Conservation (phyloP, 2,888 invertebrate genomes). For the Galerucella pusilla region DNA sequence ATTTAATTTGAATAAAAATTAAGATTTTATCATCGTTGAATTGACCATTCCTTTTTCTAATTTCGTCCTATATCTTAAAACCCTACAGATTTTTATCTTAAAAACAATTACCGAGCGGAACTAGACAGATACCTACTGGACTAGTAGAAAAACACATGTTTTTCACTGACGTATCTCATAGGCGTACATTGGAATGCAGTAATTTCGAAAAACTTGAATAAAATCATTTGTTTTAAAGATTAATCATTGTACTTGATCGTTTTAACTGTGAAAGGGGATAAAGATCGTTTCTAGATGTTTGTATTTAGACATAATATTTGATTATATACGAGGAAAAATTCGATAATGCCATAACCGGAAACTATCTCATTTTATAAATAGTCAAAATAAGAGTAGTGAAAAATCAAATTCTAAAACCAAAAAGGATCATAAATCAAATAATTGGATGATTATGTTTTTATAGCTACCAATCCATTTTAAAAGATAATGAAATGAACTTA, state of each 20-base stretch:
- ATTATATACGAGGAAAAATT: too few relatives aligned
- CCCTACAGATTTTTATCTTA: slow-evolving; percentile 8
- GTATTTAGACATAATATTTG: not conserved
- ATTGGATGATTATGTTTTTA: too few relatives aligned
- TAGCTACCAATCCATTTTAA: too few relatives aligned
- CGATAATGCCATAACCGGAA: too few relatives aligned
- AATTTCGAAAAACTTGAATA: not conserved
- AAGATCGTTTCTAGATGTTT: not conserved
- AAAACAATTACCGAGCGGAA: slow-evolving; percentile 8
- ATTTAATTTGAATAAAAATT: slow-evolving; percentile 11
- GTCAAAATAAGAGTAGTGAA: too few relatives aligned
- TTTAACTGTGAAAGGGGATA: not conserved
- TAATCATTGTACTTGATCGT: not conserved
- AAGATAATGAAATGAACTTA: too few relatives aligned
- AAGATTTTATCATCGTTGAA: not conserved
- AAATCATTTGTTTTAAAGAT: not conserved
- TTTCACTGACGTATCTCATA: not conserved
- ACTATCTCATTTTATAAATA: too few relatives aligned
- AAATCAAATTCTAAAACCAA: too few relatives aligned
- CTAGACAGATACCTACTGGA: slow-evolving; percentile 5
- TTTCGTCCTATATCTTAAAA: not conserved
- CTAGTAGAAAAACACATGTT: slow-evolving; percentile 11
- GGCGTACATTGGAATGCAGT: not conserved
- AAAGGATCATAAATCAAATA: too few relatives aligned
- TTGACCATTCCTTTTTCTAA: slow-evolving; percentile 3